Evolutionary conservation across 2,797 vertebrate species (phyloP), one percentile per base, ranked within the genome.

Genomic region (Corythornis leucogaster): DNA sequence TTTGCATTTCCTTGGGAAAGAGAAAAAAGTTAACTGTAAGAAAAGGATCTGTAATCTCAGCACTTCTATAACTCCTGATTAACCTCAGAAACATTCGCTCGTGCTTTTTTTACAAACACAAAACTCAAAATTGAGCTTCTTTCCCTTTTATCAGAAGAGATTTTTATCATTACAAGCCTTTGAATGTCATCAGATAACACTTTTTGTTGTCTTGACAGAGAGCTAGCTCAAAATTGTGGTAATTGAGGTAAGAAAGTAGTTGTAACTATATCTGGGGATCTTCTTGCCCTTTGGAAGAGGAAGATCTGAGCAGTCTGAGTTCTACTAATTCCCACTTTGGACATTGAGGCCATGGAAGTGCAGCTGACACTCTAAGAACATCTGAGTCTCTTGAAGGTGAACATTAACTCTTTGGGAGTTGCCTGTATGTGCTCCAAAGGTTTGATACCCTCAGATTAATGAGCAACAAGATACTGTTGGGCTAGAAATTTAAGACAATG

Each of bases 21-120:
- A 54, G 46, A 74, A 67, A 67, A 45, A 15, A 11, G 42, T 31
- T 50, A 80, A 43, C 69, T 62, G 46, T 46, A 46, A 75, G 73
- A 87, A 93, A 94, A 94, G 53, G 45, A 87, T 78, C 59, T 64
- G 70, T 87, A 93, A 93, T 93, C 78, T 88, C 79, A 88, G 48
- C 68, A 70, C 33, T 88, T 93, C 53, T 82, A 2, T 92, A 90
- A 76, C 80, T 89, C 78, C 86, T 93, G 88, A 95, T 95, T 93
- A 95, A 80, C 63, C 55, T 87, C 80, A 87, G 57, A 94, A 92
- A 63, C 57, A 50, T 79, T 82, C 71, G 61, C 55, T 54, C 20
- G 2, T 13, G 70, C n/a, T 71, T 67, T 93, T 85, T 61, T 35
- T 3, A 43, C 79, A 76, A 87, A 45, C 61, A 80, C 38, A 89